phyloP scores from a whole-genome alignment of 2,113 vertebrate genomes.

The Anguilla rostrata region DNA sequence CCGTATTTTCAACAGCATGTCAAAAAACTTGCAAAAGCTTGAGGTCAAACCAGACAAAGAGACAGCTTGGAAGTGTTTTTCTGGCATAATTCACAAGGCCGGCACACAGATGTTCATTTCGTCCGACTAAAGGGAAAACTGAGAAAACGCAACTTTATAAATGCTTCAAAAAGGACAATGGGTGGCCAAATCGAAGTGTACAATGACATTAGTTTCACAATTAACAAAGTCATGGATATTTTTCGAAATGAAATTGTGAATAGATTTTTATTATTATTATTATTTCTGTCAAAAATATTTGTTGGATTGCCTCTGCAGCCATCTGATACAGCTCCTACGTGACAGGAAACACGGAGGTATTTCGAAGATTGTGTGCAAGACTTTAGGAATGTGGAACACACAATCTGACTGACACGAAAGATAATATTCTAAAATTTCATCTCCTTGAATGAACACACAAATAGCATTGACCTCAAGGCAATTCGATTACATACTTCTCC shows the following conservation, averaged over 20 bases:
- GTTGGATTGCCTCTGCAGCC: background rate
- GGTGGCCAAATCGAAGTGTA: background rate
- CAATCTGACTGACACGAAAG: background rate
- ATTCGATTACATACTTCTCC: background rate
- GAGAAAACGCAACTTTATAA: background rate
- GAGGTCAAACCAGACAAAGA: conserved; percentile 25
- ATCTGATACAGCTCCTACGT: conserved; percentile 4
- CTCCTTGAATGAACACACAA: conserved; percentile 12
- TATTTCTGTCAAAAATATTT: background rate
- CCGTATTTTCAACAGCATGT: conserved; percentile 31
- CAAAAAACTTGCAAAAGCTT: conserved; percentile 29
- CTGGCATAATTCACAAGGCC: conserved; percentile 19
- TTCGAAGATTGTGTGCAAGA: background rate
- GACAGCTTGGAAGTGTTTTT: conserved; percentile 26
- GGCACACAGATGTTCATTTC: conserved; percentile 32
- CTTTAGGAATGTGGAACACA: conserved; percentile 31
- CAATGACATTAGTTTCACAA: conserved; percentile 4
- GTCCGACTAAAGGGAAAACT: conserved; percentile 13
- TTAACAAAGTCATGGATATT: background rate
- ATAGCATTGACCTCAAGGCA: background rate
- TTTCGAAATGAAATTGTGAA: background rate
- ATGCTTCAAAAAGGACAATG: background rate
- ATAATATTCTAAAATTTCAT: conserved; percentile 1
- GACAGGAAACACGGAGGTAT: conserved; percentile 1
- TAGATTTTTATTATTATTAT: background rate